Evolutionary conservation across 2,113 vertebrate genomes (phyloP).

Genomic region (Prinia subflava): DNA sequence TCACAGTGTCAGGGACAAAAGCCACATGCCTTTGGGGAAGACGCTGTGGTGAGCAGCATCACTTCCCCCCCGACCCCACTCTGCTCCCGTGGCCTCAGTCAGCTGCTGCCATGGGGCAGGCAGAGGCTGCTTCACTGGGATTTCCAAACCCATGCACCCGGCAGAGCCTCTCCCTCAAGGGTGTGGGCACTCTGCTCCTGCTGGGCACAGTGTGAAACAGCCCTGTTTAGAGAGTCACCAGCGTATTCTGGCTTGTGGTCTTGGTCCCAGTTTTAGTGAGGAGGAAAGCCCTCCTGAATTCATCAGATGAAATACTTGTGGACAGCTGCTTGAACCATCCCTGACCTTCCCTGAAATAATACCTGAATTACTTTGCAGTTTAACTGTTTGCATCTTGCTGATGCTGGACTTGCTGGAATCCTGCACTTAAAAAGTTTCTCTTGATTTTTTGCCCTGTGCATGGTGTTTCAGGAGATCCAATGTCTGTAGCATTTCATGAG

Average conservation of each 20-base stretch:
- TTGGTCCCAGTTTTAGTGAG: not conserved
- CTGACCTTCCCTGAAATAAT: not conserved
- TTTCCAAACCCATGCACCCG: not conserved
- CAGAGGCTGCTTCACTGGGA: not conserved
- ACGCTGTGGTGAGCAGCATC: not conserved
- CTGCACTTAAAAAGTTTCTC: not conserved
- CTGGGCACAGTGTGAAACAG: not conserved
- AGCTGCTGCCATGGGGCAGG: not conserved
- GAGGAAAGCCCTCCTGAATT: not conserved
- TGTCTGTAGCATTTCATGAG: not conserved
- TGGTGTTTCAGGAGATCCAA: not conserved
- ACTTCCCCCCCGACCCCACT: not conserved
- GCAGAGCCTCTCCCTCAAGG: not conserved
- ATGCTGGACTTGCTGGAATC: constrained; percentile 16
- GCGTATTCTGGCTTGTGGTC: not conserved
- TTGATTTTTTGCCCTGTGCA: not conserved
- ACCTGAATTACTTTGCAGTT: constrained; percentile 7
- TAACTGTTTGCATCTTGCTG: not conserved
- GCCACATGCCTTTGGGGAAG: not conserved
- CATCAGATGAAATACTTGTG: not conserved
- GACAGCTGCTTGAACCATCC: not conserved
- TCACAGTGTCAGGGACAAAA: not conserved
- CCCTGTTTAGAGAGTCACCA: not conserved
- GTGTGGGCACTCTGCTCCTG: not conserved
- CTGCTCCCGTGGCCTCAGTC: not conserved